A percentile compares a stretch with the other conserved stretches of the same genome.
These are phyloP conservation scores for Zoanthus solanderi DNA, from an alignment of 92 coral and sea anemone genomes.

Conservation along the genomic window DNA sequence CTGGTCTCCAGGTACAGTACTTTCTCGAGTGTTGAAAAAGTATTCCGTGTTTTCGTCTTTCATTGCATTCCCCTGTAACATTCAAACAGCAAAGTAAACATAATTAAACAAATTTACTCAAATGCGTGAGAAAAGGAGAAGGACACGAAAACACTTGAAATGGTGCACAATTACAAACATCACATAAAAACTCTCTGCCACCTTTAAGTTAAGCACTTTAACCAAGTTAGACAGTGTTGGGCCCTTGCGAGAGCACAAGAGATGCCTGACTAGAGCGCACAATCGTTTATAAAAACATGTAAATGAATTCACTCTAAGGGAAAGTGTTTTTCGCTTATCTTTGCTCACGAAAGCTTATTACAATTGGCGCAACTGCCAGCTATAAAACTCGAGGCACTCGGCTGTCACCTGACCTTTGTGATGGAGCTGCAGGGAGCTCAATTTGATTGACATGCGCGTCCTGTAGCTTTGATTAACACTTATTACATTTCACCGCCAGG, in stretches of 20 bases:
- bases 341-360: slow-evolving; percentile 70
- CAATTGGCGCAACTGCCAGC: slow-evolving; percentile 59
- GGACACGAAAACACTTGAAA: slow-evolving; percentile 31
- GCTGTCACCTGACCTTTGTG: slow-evolving; percentile 62
- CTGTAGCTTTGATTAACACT: slow-evolving; percentile 80
- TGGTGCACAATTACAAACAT: slow-evolving; percentile 25
- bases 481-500: slow-evolving; percentile 78
- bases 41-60: slow-evolving; percentile 59
- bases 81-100: slow-evolving; percentile 81
- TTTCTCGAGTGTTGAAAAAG: slow-evolving; percentile 40
- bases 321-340: slow-evolving; percentile 65
- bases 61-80: slow-evolving; percentile 76
- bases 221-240: slow-evolving; percentile 23
- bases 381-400: slow-evolving; percentile 57
- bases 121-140: slow-evolving; percentile 41
- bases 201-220: slow-evolving; percentile 24
- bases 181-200: slow-evolving; percentile 9
- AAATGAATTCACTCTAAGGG: slow-evolving; percentile 64
- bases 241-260: slow-evolving; percentile 5
- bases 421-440: slow-evolving; percentile 60
- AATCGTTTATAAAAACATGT: slow-evolving; percentile 73
- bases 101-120: slow-evolving; percentile 55
- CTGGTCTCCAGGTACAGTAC: background rate
- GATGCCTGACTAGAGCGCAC: slow-evolving; percentile 27
- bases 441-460: slow-evolving; percentile 82